These are phyloP conservation scores for Darevskia nairensis DNA, from an alignment of 2,797 vertebrate species.

Conservation along the genomic window DNA sequence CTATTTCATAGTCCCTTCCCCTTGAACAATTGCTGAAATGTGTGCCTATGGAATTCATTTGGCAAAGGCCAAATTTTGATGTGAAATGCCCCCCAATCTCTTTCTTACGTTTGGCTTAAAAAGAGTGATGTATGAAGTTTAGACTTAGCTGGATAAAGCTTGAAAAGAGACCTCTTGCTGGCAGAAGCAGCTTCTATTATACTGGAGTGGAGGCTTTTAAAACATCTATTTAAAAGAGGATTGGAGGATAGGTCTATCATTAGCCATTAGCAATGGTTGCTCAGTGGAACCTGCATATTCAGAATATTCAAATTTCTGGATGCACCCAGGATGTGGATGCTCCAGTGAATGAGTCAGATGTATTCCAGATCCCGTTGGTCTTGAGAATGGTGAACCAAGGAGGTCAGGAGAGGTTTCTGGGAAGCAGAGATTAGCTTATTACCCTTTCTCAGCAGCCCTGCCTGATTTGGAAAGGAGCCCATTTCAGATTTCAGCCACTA, in stretches of 20 bases:
- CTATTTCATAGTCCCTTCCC: too few relatives aligned
- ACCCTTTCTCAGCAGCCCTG: not conserved
- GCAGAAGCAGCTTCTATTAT: not conserved
- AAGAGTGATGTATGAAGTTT: not conserved
- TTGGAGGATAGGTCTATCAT: not conserved
- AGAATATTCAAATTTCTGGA: not conserved
- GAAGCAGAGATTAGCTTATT: not conserved
- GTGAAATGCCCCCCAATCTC: not conserved
- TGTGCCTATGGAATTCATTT: not conserved
- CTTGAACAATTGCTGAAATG: not conserved
- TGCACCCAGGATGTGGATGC: not conserved
- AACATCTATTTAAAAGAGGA: not conserved
- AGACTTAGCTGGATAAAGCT: not conserved
- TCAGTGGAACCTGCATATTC: not conserved
- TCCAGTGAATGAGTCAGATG: not conserved
- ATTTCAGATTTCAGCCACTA: not conserved
- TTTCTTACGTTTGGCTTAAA: not conserved
- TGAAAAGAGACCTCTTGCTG: not conserved
- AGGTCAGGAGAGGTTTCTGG: not conserved
- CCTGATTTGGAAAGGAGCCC: slow-evolving; percentile 57
- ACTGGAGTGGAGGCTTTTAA: not conserved
- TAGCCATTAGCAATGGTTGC: not conserved
- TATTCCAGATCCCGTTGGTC: not conserved
- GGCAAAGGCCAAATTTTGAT: not conserved
- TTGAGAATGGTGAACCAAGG: not conserved